These are phyloP conservation scores for Macrosiphum euphorbiae DNA, from an alignment of 2,888 invertebrate genomes.

Conservation along the genomic window DNA sequence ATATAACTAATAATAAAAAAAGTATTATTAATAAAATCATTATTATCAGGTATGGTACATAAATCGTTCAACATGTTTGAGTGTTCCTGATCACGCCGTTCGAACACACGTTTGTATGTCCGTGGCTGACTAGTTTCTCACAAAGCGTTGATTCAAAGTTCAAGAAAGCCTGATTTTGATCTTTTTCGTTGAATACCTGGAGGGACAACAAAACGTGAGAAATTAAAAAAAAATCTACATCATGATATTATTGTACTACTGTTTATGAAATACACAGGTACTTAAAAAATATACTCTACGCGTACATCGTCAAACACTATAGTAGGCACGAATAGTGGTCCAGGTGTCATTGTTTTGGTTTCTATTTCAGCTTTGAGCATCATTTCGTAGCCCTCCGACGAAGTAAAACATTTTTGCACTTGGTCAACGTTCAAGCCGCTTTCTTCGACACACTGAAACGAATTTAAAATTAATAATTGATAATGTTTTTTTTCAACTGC, in stretches of 20 bases:
- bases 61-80: slow-evolving; percentile 4
- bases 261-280: not conserved
- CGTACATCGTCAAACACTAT: slow-evolving; percentile 73
- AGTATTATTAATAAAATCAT: not conserved
- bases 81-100: not conserved
- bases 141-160: slow-evolving; percentile 45
- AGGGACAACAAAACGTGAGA: not conserved
- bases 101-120: not conserved
- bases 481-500: not conserved
- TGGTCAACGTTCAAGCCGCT: slow-evolving; percentile 70
- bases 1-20: not conserved
- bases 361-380: slow-evolving; percentile 73
- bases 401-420: slow-evolving; percentile 71
- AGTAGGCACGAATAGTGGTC: slow-evolving; percentile 74
- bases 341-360: slow-evolving; percentile 70
- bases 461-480: not conserved
- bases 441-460: slow-evolving; percentile 71
- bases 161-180: slow-evolving; percentile 19
- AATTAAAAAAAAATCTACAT: not conserved
- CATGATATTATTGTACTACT: not conserved
- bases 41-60: not conserved
- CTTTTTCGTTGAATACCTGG: slow-evolving; percentile 17
- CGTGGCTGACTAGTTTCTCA: not conserved
- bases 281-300: slow-evolving; percentile 37
- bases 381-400: slow-evolving; percentile 70